These are phyloP conservation scores for Ceratitis capitata DNA, from an alignment of 1,140 invertebrate genomes.

Conservation along the genomic window DNA sequence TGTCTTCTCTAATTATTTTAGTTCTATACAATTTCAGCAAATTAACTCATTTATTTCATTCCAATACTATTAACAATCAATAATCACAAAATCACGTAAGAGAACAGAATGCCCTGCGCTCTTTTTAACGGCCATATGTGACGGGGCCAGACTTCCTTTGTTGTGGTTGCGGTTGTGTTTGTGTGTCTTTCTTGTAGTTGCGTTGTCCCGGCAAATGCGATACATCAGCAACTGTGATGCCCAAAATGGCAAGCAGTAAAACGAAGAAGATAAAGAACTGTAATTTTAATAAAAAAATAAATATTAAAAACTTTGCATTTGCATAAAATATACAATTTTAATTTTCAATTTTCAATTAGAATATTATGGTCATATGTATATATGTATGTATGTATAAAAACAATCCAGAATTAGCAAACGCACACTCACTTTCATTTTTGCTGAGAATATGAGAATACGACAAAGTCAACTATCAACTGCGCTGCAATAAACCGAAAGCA, in stretches of 20 bases:
- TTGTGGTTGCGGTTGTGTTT: constrained; percentile 5
- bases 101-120: no score
- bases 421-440: not conserved
- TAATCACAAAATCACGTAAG: not conserved
- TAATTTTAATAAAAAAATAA: not conserved
- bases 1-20: no score
- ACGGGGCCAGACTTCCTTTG: not conserved
- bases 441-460: not conserved
- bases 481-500: not conserved
- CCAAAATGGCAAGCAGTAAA: not conserved
- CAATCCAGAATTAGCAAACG: no score
- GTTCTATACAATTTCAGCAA: not conserved
- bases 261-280: not conserved
- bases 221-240: not conserved
- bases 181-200: not conserved
- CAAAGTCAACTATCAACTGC: not conserved
- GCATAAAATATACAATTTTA: no score
- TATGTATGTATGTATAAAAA: no score
- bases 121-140: not conserved
- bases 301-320: no score
- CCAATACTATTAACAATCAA: not conserved
- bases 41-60: not conserved
- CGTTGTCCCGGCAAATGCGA: not conserved
- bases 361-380: no score
- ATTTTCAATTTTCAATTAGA: not conserved